Percentiles rank a stretch among this genome's conserved stretches.
These are phyloP conservation scores for Euura saliciscinereae DNA, from an alignment of 1,140 invertebrate genomes.

Conservation along the genomic window DNA sequence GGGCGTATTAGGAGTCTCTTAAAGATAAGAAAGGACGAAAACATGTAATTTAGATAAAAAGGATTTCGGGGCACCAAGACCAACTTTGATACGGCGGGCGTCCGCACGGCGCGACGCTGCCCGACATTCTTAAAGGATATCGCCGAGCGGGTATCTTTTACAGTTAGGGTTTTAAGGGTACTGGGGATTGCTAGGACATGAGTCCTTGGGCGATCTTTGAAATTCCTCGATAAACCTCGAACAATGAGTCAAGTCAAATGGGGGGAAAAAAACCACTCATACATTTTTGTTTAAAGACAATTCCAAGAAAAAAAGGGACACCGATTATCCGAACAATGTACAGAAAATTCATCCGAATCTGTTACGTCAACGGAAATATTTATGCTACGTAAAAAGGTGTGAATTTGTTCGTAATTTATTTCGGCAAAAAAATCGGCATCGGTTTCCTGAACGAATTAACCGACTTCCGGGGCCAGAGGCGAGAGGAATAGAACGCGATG, in stretches of 20 bases:
- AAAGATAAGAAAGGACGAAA: conserved; percentile 5
- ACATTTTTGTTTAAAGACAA: too few relatives aligned
- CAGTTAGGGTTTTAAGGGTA: neutral
- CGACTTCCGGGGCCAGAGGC: neutral
- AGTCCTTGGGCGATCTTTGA: conserved; percentile 6
- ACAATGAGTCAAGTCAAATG: neutral
- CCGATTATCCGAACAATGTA: neutral
- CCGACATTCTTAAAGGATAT: conserved; percentile 4
- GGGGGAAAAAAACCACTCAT: neutral
- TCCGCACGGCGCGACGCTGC: neutral
- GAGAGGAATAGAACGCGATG: neutral
- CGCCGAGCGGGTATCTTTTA: neutral
- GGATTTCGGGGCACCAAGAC: conserved; percentile 4
- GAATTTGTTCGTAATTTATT: neutral
- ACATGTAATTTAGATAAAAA: conserved; percentile 8
- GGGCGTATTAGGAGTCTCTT: conserved; percentile 3
- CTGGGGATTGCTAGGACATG: neutral
- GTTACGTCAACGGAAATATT: too few relatives aligned
- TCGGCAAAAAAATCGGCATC: too few relatives aligned
- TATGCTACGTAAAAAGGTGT: neutral
- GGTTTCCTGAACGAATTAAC: neutral
- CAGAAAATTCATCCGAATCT: neutral
- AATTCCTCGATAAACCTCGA: neutral
- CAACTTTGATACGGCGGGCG: neutral
- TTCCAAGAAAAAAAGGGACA: too few relatives aligned